Evolutionary conservation across 1,140 invertebrate species (phyloP).

Genomic region (Lethocerus indicus): DNA sequence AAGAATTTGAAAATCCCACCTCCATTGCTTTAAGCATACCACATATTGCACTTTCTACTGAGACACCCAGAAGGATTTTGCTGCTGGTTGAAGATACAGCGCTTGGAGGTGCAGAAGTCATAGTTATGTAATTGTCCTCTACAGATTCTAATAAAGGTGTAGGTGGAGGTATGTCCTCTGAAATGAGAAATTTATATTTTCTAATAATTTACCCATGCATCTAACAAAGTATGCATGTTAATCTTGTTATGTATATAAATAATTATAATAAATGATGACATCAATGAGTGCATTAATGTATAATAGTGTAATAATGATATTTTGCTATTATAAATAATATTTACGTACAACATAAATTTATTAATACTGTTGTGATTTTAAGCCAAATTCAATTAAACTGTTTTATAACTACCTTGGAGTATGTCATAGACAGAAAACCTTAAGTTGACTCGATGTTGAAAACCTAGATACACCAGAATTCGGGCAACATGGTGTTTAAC

Average conservation of each 20-base stretch:
- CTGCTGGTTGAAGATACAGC: constrained; percentile 21
- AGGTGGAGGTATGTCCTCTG: constrained; percentile 24
- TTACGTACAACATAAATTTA: background rate
- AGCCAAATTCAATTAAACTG: background rate
- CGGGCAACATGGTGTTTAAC: constrained; percentile 54
- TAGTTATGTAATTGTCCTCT: constrained; percentile 32
- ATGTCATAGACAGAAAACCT: constrained; percentile 29
- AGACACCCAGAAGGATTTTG: constrained; percentile 25
- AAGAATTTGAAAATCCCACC: too few species aligned
- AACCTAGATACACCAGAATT: constrained; percentile 37
- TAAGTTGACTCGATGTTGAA: constrained; percentile 28
- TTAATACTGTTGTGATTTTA: background rate
- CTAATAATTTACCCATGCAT: background rate
- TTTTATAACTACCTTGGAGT: constrained; percentile 19
- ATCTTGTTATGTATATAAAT: too few species aligned
- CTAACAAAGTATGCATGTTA: too few species aligned
- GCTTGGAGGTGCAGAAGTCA: constrained; percentile 28
- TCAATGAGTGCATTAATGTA: too few species aligned
- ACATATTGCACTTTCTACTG: constrained; percentile 30
- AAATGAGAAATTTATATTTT: constrained; percentile 8
- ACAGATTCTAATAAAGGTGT: constrained; percentile 21
- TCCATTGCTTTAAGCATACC: constrained; percentile 29
- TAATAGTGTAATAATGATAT: too few species aligned
- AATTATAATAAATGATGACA: too few species aligned
- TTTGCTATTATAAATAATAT: too few species aligned